Conservation (phyloP, 2,113 vertebrate species). For the Fukomys damarensis region DNA sequence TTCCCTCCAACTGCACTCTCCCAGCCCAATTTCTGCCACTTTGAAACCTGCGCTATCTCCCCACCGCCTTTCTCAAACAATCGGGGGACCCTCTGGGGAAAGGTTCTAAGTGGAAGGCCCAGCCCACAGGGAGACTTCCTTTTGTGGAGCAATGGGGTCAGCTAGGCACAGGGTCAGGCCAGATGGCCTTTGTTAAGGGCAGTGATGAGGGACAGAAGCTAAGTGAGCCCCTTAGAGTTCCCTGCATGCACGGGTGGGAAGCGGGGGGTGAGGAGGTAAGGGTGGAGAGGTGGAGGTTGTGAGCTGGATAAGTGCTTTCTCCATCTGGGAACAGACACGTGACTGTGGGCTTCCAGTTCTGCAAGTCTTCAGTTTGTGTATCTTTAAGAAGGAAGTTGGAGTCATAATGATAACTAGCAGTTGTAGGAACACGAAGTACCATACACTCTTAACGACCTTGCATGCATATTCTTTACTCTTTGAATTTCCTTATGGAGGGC, state of each 20-base stretch:
- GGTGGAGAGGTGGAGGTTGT: neutral
- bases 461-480: neutral
- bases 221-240: neutral
- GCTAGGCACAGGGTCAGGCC: neutral
- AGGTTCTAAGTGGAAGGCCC: neutral
- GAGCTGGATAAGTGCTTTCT: neutral
- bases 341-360: neutral
- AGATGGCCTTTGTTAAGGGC: too few relatives aligned
- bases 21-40: neutral
- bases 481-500: neutral
- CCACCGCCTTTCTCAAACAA: neutral
- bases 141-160: fast-evolving
- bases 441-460: fast-evolving
- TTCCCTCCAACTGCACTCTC: neutral
- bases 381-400: neutral
- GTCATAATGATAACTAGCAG: neutral
- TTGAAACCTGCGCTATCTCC: neutral
- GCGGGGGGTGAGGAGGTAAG: too few relatives aligned
- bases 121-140: neutral
- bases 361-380: neutral
- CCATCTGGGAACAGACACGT: neutral
- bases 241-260: too few relatives aligned
- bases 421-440: neutral
- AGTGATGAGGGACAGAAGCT: neutral
- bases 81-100: fast-evolving